These are phyloP conservation scores for Lagopus leucura DNA, from an alignment of 2,113 vertebrate species.

Conservation along the genomic window DNA sequence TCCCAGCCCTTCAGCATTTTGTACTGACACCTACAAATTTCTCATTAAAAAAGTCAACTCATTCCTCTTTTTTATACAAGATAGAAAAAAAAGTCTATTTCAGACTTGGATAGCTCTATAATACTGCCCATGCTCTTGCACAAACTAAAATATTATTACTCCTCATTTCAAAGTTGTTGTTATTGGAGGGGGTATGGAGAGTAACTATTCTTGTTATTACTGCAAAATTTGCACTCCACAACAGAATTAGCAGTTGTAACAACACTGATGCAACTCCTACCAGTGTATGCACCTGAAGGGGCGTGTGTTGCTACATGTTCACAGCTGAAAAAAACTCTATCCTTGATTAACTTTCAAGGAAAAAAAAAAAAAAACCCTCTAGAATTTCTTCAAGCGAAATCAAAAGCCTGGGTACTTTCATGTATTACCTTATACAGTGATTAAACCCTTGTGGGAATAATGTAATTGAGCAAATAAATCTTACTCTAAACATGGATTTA, in stretches of 20 bases:
- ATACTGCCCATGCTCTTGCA: not conserved
- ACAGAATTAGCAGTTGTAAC: not conserved
- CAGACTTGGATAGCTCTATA: not conserved
- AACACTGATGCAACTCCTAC: not conserved
- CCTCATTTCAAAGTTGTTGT: not conserved
- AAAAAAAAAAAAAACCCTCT: not conserved
- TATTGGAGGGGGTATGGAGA: not conserved
- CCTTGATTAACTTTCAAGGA: slow-evolving; percentile 7
- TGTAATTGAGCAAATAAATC: slow-evolving; percentile 34
- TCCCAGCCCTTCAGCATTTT: not conserved
- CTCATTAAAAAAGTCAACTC: not conserved
- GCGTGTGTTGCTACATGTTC: not conserved
- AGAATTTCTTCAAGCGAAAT: slow-evolving; percentile 34
- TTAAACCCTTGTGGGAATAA: slow-evolving; percentile 5
- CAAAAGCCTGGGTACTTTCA: not conserved
- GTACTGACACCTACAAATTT: rapidly evolving
- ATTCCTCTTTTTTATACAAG: not conserved
- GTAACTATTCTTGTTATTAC: not conserved
- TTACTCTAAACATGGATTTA: slow-evolving; percentile 18
- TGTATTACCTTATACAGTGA: not conserved
- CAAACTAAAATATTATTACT: not conserved
- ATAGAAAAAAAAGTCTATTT: not conserved
- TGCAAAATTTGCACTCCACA: not conserved
- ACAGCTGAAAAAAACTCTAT: not conserved
- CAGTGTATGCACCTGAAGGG: not conserved